These are phyloP conservation scores for Andrena minutula DNA, from an alignment of 2,888 invertebrate species.

Conservation along the genomic window DNA sequence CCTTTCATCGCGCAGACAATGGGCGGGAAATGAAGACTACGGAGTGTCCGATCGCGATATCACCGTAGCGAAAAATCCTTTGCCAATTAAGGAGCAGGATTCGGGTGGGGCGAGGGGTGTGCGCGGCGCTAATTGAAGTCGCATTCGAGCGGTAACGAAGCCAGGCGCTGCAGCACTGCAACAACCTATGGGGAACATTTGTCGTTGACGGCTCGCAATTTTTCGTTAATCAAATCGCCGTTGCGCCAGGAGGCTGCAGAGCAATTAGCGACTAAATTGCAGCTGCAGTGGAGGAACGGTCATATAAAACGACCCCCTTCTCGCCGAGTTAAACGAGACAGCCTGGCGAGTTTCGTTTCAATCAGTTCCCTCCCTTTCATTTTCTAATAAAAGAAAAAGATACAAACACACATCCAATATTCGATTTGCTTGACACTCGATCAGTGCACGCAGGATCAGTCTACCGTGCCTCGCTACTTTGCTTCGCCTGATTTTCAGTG, in stretches of 20 bases:
- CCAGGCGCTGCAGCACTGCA: conserved; percentile 1
- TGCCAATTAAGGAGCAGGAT: conserved; percentile 31
- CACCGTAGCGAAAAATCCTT: conserved; percentile 39
- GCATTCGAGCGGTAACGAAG: conserved; percentile 43
- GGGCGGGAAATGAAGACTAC: neutral
- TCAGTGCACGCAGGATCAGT: too few relatives aligned
- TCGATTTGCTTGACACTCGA: too few relatives aligned
- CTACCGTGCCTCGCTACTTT: too few relatives aligned
- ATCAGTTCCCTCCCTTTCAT: neutral
- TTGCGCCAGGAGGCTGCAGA: conserved; percentile 18
- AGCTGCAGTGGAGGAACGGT: neutral
- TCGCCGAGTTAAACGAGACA: neutral
- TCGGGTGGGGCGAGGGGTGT: conserved; percentile 15
- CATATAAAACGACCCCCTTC: neutral
- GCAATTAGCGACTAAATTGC: conserved; percentile 47
- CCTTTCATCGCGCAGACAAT: neutral
- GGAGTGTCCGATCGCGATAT: neutral
- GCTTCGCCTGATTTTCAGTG: neutral
- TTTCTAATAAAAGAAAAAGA: neutral
- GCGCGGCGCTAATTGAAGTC: conserved; percentile 47
- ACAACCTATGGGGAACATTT: conserved; percentile 33
- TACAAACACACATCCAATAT: neutral
- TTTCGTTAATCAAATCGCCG: conserved; percentile 47
- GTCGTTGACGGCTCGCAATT: conserved; percentile 37
- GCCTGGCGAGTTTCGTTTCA: conserved; percentile 7